These are phyloP conservation scores for Globodera ellingtonae DNA, from an alignment of 1,140 invertebrate species.

Conservation along the genomic window DNA sequence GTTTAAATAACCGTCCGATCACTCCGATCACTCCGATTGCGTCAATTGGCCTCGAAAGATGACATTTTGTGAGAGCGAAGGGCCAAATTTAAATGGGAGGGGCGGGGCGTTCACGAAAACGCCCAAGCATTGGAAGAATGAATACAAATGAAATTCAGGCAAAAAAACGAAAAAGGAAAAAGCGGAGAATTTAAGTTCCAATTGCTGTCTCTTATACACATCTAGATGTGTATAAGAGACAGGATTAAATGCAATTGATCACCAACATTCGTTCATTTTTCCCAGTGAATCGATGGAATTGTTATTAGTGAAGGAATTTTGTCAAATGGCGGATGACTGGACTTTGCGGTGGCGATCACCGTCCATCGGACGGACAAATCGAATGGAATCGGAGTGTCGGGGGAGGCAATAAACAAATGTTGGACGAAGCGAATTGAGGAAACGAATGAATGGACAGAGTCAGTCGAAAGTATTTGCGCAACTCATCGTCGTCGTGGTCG, in stretches of 20 bases:
- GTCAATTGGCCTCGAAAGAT: conserved; percentile 4
- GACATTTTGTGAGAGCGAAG: background rate
- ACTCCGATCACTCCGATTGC: background rate
- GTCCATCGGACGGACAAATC: background rate
- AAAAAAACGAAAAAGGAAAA: background rate
- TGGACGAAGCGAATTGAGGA: background rate
- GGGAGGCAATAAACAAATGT: background rate
- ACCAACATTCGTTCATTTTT: too few relatives aligned
- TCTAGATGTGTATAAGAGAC: too few relatives aligned
- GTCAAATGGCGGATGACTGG: background rate
- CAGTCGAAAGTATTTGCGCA: background rate
- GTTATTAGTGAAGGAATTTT: background rate
- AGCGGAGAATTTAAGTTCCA: background rate
- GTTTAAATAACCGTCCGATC: conserved; percentile 1
- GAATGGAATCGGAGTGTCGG: background rate
- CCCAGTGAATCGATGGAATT: background rate
- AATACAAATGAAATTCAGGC: conserved; percentile 1
- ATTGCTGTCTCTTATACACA: too few relatives aligned
- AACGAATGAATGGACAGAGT: background rate
- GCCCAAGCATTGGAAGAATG: background rate
- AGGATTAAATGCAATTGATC: too few relatives aligned
- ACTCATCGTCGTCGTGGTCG: background rate
- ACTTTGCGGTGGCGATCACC: background rate
- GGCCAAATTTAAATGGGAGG: conserved; percentile 3
- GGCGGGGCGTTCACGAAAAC: background rate